Evolutionary conservation across 2,113 vertebrate species (phyloP), one percentile per base, ranked within the genome.

Genomic region (Acrocephalus kingi): DNA sequence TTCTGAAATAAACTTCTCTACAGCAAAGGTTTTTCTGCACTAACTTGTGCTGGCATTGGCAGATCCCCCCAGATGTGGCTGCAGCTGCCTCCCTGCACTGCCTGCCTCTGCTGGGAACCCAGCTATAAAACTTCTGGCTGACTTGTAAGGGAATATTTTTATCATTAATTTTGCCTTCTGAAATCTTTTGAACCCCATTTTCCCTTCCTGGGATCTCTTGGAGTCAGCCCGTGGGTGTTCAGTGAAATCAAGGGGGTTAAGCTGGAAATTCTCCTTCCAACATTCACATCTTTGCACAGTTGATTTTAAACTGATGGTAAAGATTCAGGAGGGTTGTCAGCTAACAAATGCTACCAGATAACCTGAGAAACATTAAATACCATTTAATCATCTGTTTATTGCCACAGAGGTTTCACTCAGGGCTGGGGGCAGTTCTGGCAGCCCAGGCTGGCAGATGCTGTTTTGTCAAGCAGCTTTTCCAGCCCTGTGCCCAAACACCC

Each of bases 281-380:
- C 0, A 0, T 31, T 74, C 9, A 1, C 54, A 58, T 39, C 75
- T 84, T 51, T 28, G 56, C 72, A 30, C 1, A 1, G 61, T 2
- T 21, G 30, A 9, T 59, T 75, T 91, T 28, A 33, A 77, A 27
- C 37, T 3, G 13, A 6, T 25, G 51, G 49, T 28, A 31, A 59
- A 77, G 49, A 17, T 35, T 54, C 2, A 48, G 37, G 45, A 9
- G 15, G 17, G 51, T 5, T 51, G 48, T 62, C 81, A 49, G 33
- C 22, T 6, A 13, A 30, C 25, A 68, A 80, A 30, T 5, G 31
- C 63, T 23, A 8, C 31, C 56, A 33, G 74, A 19, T 24, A 67
- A 84, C 51, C 61, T 45, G 25, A 59, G 41, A 71, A 71, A 46
- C 11, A 18, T 28, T 5, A n/a, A 72, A 49, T 5, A 3, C n/a